Base-by-base conservation (phyloP, 1,140 invertebrate genomes). In the Nylanderia fulva region DNA sequence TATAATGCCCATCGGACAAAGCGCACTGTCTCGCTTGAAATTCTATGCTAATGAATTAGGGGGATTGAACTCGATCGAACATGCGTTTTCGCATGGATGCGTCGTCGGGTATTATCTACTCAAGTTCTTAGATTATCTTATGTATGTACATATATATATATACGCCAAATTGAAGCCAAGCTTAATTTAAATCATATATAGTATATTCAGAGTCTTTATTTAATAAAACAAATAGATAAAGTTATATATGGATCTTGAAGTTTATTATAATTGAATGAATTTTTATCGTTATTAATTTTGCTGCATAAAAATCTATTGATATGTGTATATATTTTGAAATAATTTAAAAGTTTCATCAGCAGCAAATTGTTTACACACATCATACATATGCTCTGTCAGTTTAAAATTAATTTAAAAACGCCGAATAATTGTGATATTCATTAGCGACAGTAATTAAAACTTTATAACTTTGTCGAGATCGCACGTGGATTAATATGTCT, bases 1-100 rank as follows among this genome's bases (percentile, higher is more conserved):
- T 88, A 88, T 88, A 89, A 88, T 86, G 77, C 60, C 36, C 58
- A 66, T 52, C 77, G 84, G 72, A 86, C 77, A 89, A 88, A 86
- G 66, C 77, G 63, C 56, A 11, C 63, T 56, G 88, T 39, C 84
- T 79, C 27, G 27, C 39, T 66, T 64, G 86, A 88, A 82, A 88
- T 88, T 80, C 83, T 88, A 85, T 88, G 86, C 83, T 88, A 88
- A 88, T 88, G 75, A 88, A 88, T 88, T 88, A 85, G 80, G 66
- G 58, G 85, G 87, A 88, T 85, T 69, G 54, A 80, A 75, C 61
- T 52, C 52, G 83, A 82, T 66, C 63, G 45, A 64, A 48, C 60
- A 60, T 39, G 54, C 42, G 54, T 39, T 76, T 61, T 71, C 33
- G 29, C 8, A 7, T 36, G 45, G 54, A 82, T 68, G 60, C 42